Conservation (phyloP, 2,888 invertebrate genomes). For the Mellilla xanthometata region DNA sequence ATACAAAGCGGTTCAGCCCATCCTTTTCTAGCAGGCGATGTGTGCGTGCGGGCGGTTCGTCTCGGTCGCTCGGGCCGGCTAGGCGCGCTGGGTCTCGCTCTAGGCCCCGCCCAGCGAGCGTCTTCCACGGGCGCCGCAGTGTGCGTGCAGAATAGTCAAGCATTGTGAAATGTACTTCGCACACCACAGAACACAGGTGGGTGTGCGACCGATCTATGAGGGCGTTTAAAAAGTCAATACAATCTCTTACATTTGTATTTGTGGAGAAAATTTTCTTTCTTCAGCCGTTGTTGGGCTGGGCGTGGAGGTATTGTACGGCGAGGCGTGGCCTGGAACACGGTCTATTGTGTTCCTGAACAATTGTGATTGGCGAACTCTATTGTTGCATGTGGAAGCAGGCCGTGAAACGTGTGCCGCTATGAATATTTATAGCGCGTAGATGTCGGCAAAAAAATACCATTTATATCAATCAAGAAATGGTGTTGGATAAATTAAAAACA, state of each 20-base stretch:
- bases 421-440: slow-evolving; percentile 21
- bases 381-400: slow-evolving; percentile 48
- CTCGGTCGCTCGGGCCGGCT: slow-evolving; percentile 59
- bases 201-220: slow-evolving; percentile 73
- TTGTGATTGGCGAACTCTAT: slow-evolving; percentile 72
- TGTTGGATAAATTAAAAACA: no score
- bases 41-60: slow-evolving; percentile 62
- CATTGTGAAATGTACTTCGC: slow-evolving; percentile 73
- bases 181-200: slow-evolving; percentile 78
- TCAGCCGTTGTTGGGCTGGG: slow-evolving; percentile 64
- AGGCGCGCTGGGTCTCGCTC: slow-evolving; percentile 69
- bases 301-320: slow-evolving; percentile 68
- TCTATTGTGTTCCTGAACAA: slow-evolving; percentile 68
- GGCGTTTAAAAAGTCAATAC: slow-evolving; percentile 83
- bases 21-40: slow-evolving; percentile 75
- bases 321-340: slow-evolving; percentile 74
- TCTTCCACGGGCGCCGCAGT: slow-evolving; percentile 60
- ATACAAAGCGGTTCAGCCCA: slow-evolving; percentile 76
- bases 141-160: slow-evolving; percentile 67
- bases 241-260: slow-evolving; percentile 74
- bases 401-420: slow-evolving; percentile 33
- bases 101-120: slow-evolving; percentile 74
- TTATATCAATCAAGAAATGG: slow-evolving; percentile 8
- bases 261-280: slow-evolving; percentile 78
- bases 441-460: slow-evolving; percentile 8